Evolutionary conservation across 2,888 invertebrate species (phyloP), one percentile per base, ranked within the genome.

Genomic region (Cerceris ruficornis): DNA sequence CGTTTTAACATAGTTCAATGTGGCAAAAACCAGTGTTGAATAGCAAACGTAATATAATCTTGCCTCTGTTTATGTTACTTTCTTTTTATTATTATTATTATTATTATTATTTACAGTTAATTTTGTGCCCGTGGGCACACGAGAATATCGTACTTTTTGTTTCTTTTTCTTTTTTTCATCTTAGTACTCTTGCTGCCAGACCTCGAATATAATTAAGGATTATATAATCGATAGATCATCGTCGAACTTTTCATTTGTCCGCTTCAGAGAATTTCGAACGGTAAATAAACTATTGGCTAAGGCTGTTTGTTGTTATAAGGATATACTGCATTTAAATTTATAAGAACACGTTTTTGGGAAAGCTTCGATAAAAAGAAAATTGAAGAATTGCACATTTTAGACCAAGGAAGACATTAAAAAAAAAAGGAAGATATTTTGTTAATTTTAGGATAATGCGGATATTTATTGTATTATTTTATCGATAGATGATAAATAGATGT

Each of bases 401-500:
- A 82, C 80, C 77, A 81, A 80, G 80, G 70, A 79, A 75, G 59
- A 82, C 28, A 28, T 28, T 69, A 71, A 69, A 65, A 77, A 81
- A 54, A 77, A 85, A 78, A 78, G 70, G 80, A 87, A 80, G 71
- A 90, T 90, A 89, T 90, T 91, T 91, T 90, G 88, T 90, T 88
- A 90, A 89, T 89, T 90, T 80, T 90, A 89, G 86, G 73, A 84
- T 85, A 87, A 90, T 87, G 85, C 87, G 86, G 83, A 90, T 88
- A 89, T 90, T 90, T 91, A 89, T 91, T 91, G 88, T 89, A 90
- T 88, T 88, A 89, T 87, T 89, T 88, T 82, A 86, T 86, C 87
- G 75, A 87, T 89, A 90, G 85, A 79, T 89, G 82, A 89, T 88
- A 88, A 88, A 89, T 89, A 90, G 85, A 90, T 91, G 91, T 91